These are phyloP conservation scores for Formica exsecta DNA, from an alignment of 1,140 invertebrate species.

Conservation along the genomic window DNA sequence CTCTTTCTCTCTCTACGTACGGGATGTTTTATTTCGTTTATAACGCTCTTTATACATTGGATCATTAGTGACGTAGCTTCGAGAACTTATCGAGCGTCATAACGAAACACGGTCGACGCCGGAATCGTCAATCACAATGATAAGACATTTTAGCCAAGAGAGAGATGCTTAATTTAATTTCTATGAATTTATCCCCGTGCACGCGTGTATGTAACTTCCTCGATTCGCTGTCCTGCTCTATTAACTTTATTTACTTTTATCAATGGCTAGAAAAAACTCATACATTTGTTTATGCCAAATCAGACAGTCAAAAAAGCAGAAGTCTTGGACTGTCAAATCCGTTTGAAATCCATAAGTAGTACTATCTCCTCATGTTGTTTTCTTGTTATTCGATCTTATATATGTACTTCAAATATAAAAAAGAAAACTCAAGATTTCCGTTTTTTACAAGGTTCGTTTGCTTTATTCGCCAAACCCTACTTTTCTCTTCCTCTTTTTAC, in stretches of 20 bases:
- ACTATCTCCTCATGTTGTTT: neutral
- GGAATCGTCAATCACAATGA: conserved; percentile 54
- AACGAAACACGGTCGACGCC: conserved; percentile 33
- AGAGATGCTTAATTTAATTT: conserved; percentile 47
- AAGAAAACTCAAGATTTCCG: too few relatives aligned
- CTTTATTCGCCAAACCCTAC: conserved; percentile 3
- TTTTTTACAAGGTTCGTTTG: conserved; percentile 24
- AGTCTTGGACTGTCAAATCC: conserved; percentile 22
- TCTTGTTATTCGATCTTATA: neutral
- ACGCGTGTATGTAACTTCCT: neutral
- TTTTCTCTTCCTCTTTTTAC: conserved; percentile 10
- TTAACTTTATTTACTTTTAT: conserved; percentile 20
- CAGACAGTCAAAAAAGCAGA: neutral
- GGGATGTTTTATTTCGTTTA: conserved; percentile 65
- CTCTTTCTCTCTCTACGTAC: conserved; percentile 9
- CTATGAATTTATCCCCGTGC: conserved; percentile 18
- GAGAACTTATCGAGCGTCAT: conserved; percentile 40
- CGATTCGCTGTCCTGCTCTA: neutral
- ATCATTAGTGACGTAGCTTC: conserved; percentile 58
- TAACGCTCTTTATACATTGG: conserved; percentile 60
- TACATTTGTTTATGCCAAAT: neutral
- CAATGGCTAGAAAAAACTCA: neutral
- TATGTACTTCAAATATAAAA: conserved; percentile 20
- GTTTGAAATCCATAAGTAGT: neutral
- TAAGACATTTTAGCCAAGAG: conserved; percentile 36